Base-by-base conservation (phyloP, 2,888 invertebrate genomes). In the Caenorhabditis imperialis region DNA sequence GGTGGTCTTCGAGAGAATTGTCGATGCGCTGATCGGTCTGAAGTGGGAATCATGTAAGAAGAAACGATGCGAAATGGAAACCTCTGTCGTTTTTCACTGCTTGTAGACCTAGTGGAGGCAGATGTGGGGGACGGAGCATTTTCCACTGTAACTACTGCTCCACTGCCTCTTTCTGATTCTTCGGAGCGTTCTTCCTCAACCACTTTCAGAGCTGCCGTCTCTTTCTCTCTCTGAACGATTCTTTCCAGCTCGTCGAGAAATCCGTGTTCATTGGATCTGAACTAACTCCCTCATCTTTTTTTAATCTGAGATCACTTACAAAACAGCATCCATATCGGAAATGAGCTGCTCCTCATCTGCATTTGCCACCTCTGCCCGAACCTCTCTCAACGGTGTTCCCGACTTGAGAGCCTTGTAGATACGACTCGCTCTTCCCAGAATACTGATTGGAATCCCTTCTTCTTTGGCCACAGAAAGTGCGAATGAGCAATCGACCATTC, bases 391-490 rank as follows among this genome's bases (percentile, higher is more conserved):
- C 7, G 47, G 53, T 14, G 44, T 53, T 38, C 69, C 73, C 0
- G 53, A 35, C 37, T 65, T 58, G 10, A 75, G 23, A 1, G 51
- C 45, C 20, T 58, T 58, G 23, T 75, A 75, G 30, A 75, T 75
- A 38, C 82, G 71, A 25, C 81, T 75, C 14, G 92, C 92, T 48
- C 93, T 89, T 2, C 89, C 82, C 1, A 92, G 88, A 7, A 92
- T 88, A 0, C 86, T 81, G 1, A 84, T 76, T 14, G 91, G 89
- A 6, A 93, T 88, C 0, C 92, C 93, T 53, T 91, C 90, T 55
- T 90, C 89, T 14, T 88, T 89, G 0, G 93, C 93, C 47, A 92
- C 92, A 47, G 91, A 90, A 60, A 91, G 91, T 12, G 93, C 93
- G 86, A 92, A 92, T 88, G 93, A 93, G 48, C 89, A 88, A 18